These are phyloP conservation scores for Linepithema humile DNA, from an alignment of 1,140 invertebrate species.

Conservation along the genomic window DNA sequence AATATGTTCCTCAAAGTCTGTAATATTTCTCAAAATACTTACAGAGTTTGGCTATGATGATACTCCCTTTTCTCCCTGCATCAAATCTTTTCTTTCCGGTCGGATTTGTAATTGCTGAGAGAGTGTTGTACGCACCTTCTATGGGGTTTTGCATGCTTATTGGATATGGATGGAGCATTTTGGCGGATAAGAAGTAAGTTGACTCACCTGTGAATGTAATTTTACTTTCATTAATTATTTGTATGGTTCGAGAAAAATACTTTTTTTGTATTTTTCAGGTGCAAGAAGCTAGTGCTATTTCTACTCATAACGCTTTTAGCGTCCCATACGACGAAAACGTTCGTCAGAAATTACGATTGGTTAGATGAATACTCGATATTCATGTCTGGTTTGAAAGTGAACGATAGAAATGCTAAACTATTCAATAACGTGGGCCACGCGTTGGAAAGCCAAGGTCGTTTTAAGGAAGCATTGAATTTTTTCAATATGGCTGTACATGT, in stretches of 20 bases:
- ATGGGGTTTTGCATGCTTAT: slow-evolving; percentile 98
- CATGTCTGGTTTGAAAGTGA: slow-evolving; percentile 95
- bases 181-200: slow-evolving; percentile 84
- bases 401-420: slow-evolving; percentile 96
- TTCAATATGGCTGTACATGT: slow-evolving; percentile 97
- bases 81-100: slow-evolving; percentile 99
- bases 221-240: neutral
- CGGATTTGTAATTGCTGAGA: slow-evolving; percentile 98
- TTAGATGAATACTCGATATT: slow-evolving; percentile 96
- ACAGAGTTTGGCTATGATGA: slow-evolving; percentile 92
- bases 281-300: slow-evolving; percentile 87
- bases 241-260: neutral
- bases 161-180: slow-evolving; percentile 90
- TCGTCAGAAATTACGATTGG: slow-evolving; percentile 96
- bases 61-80: slow-evolving; percentile 97
- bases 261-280: slow-evolving; percentile 54
- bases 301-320: slow-evolving; percentile 89
- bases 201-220: slow-evolving; percentile 9
- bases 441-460: slow-evolving; percentile 93
- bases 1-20: neutral
- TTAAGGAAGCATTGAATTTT: slow-evolving; percentile 94
- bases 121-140: slow-evolving; percentile 98
- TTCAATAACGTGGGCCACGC: slow-evolving; percentile 99
- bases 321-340: slow-evolving; percentile 92
- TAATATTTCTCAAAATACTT: slow-evolving; percentile 78